phyloP scores from a whole-genome alignment of 2,797 vertebrate species.

The Syngnathus rostellatus region DNA sequence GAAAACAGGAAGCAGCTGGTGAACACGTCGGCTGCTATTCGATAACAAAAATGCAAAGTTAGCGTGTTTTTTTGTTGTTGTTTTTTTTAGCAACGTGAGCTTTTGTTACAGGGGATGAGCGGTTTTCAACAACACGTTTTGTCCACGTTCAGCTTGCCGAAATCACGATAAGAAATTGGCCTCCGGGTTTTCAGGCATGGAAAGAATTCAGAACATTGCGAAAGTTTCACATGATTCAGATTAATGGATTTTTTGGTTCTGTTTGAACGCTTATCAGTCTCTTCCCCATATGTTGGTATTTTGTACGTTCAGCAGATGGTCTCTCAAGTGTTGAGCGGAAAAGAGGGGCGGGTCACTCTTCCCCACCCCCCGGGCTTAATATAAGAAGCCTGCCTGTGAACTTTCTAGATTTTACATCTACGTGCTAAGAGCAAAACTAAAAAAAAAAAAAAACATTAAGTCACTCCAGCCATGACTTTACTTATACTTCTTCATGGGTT shows the following conservation, averaged over 20 bases:
- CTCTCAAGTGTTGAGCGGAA: background rate
- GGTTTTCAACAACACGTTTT: constrained; percentile 7
- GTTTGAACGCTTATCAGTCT: background rate
- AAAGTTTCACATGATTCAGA: background rate
- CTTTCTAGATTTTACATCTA: background rate
- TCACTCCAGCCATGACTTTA: constrained; percentile 33
- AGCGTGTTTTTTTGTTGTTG: constrained; percentile 11
- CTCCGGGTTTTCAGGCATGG: background rate
- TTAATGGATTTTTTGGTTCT: too few relatives aligned
- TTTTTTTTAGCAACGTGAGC: background rate
- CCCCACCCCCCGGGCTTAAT: constrained; percentile 4
- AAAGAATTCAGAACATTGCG: background rate
- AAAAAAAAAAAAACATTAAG: background rate
- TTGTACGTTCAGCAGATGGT: background rate
- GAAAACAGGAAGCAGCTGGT: constrained; percentile 2
- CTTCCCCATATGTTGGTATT: background rate
- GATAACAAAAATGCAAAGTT: constrained; percentile 1
- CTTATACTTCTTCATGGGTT: constrained; percentile 21
- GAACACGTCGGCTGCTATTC: background rate
- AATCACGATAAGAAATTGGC: background rate
- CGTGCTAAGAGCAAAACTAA: background rate
- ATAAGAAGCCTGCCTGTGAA: constrained; percentile 23
- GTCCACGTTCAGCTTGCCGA: constrained; percentile 5
- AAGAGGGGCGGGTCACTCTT: background rate
- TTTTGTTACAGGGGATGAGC: constrained; percentile 5